phyloP scores from a whole-genome alignment of 2,113 vertebrate species.

The Lagopus leucura region DNA sequence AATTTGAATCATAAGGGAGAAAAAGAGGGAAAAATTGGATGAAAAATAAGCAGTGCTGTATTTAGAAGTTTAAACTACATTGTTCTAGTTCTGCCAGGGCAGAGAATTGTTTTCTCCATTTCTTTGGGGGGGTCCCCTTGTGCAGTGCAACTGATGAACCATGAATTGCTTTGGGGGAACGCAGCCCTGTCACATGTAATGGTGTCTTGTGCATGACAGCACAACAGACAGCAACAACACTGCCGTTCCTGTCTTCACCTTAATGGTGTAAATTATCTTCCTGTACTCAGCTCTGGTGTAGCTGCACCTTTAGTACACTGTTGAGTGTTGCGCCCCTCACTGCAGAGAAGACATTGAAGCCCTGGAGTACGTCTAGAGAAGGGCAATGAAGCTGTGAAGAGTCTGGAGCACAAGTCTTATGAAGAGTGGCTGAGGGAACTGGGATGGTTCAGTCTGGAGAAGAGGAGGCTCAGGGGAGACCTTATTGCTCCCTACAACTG shows the following conservation, averaged over 20 bases:
- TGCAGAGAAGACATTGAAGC: no score
- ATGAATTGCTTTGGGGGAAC: not conserved
- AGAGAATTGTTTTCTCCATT: not conserved
- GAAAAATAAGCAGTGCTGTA: not conserved
- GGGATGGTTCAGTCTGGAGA: no score
- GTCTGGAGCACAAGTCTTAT: no score
- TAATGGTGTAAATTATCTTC: not conserved
- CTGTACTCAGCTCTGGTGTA: no score
- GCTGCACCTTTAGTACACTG: no score
- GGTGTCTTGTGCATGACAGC: not conserved
- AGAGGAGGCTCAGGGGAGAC: no score
- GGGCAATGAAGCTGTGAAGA: no score
- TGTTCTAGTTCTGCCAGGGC: not conserved
- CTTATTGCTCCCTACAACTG: no score
- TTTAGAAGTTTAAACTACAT: not conserved
- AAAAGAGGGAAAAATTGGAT: not conserved
- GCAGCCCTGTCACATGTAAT: not conserved
- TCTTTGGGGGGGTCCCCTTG: not conserved
- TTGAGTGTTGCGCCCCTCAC: no score
- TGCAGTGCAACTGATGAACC: not conserved
- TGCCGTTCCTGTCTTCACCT: not conserved
- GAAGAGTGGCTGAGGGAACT: no score
- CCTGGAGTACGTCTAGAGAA: no score
- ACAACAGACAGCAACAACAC: not conserved
- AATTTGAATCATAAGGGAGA: not conserved